Evolutionary conservation across 2,888 invertebrate genomes (phyloP).

Genomic region (Microdon myrmicae): DNA sequence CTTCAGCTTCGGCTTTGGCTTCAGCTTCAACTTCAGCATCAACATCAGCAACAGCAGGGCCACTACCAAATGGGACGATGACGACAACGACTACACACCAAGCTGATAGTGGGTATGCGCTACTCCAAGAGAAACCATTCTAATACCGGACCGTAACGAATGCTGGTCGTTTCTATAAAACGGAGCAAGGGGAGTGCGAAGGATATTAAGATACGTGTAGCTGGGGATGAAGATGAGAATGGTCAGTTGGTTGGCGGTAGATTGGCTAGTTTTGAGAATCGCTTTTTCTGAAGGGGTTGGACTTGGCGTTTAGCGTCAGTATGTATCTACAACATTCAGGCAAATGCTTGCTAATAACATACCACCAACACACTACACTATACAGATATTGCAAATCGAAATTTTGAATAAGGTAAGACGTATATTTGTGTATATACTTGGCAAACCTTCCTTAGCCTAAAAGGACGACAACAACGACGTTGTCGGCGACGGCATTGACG

Average conservation of each 20-base stretch:
- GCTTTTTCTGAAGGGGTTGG: constrained; percentile 19
- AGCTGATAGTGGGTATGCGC: constrained; percentile 33
- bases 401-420: constrained; percentile 51
- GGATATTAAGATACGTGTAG: no score
- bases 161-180: constrained; percentile 31
- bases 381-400: constrained; percentile 36
- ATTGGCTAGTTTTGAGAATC: constrained; percentile 30
- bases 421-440: constrained; percentile 16
- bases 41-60: constrained; percentile 6
- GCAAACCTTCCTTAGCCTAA: constrained; percentile 25
- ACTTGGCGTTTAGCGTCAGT: constrained; percentile 14
- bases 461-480: constrained; percentile 28
- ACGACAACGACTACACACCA: constrained; percentile 26
- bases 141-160: constrained; percentile 30
- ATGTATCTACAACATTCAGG: constrained; percentile 31
- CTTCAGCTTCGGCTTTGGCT: background rate
- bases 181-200: no score
- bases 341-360: constrained; percentile 47
- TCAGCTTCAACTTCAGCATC: constrained; percentile 9
- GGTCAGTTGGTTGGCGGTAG: constrained; percentile 28
- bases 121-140: constrained; percentile 40
- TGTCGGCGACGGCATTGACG: constrained; percentile 8
- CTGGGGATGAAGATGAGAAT: no score
- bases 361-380: constrained; percentile 32
- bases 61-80: constrained; percentile 8